These are phyloP conservation scores for Nestor notabilis DNA, from an alignment of 2,113 vertebrate genomes.

Conservation along the genomic window DNA sequence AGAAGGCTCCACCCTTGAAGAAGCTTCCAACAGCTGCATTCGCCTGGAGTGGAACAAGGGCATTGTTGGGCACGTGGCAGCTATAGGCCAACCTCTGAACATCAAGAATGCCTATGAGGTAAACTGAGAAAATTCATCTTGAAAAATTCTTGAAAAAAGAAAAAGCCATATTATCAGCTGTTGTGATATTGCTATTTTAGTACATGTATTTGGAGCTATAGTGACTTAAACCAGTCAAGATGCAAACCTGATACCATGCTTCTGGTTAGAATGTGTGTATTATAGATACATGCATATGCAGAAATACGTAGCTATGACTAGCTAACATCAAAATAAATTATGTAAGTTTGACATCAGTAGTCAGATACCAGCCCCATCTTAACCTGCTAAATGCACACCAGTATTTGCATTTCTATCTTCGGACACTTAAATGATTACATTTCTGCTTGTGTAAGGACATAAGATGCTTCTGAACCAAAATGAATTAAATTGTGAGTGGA, in stretches of 20 bases:
- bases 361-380: not conserved
- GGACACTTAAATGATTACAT: not conserved
- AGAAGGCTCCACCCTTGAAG: constrained; percentile 93
- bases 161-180: not conserved
- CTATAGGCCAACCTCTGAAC: constrained; percentile 90
- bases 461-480: not conserved
- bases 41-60: constrained; percentile 97
- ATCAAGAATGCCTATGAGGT: constrained; percentile 97
- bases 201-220: not conserved
- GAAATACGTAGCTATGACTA: not conserved
- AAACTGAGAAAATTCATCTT: not conserved
- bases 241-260: not conserved
- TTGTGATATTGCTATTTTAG: not conserved
- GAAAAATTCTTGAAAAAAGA: not conserved
- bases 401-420: not conserved
- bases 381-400: not conserved
- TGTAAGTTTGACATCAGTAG: not conserved
- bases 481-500: not conserved
- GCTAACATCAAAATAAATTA: not conserved
- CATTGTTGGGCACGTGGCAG: constrained; percentile 95
- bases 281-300: not conserved
- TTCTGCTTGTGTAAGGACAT: not conserved
- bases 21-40: constrained; percentile 92
- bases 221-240: not conserved
- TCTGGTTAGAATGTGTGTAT: not conserved